Evolutionary conservation across 1,140 invertebrate genomes (phyloP), one percentile per base, ranked within the genome.

Genomic region (Lamellibrachia luymesi): DNA sequence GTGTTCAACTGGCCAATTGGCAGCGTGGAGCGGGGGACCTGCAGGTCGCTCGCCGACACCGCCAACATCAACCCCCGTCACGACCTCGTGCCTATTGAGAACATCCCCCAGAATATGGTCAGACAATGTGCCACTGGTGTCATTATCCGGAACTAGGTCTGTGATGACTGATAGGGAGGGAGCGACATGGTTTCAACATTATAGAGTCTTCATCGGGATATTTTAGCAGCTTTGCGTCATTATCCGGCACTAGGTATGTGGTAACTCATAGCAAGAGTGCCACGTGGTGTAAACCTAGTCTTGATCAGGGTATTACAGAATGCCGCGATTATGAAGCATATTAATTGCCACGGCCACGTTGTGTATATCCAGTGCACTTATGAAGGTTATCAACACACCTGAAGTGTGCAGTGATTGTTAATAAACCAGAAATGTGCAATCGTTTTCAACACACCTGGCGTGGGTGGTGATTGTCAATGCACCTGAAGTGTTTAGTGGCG

Each of bases 11-110:
- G 93, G 93, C 90, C 51, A 0, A 91, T 90, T 25, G 38, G 80
- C 13, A 50, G 51, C 7, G 64, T 64, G 27, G 92, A 93, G 90
- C 93, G 92, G 17, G 38, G 52, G 10, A 90, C 93, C 10, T 51
- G 92, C 38, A 91, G 92, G 27, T 91, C 91, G 1, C 92, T 94
- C 2, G 92, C 93, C 91, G 93, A 94, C 50, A 90, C 93, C 64
- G 38, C 38, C n/a, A 94, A 94, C 92, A 92, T 93, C 51, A 92
- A 93, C 90, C 93, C 93, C 13, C 50, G 92, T 80, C 90, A 92
- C 64, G 92, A 93, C 91, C 91, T 90, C 91, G 80, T 92, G 4
- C 93, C 93, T 17, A 93, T 93, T 10, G 93, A 93, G 22, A 25
- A 90, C 51, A 50, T 92, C 27, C 91, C 91, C 50, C 80, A 93